Evolutionary conservation across 2,113 vertebrate species (phyloP), one percentile per base, ranked within the genome.

Genomic region (Bothrops jararaca): DNA sequence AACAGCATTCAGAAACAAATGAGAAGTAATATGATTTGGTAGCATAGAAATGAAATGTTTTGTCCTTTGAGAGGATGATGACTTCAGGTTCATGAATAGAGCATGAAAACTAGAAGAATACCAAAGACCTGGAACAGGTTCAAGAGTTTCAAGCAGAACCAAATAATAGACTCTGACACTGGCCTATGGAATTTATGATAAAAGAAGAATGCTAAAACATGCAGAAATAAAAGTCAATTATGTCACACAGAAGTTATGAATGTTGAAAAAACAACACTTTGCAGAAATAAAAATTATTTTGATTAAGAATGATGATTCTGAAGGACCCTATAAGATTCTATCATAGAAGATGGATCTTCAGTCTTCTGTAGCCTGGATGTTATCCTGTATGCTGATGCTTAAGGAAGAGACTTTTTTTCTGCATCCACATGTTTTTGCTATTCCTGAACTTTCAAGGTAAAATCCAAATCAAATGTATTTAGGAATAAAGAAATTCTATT

Each of bases 401-500:
- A 57, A 57, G 8, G 56, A 57, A 24, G 22, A 57, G 5, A 48
- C 42, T 26, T 2, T 24, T 23, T 24, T 1, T 22, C 85, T 12
- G 11, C 50, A 24, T 48, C 12, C 11, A 4, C 23, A 50, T 45
- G 45, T 4, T 26, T 48, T 45, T 86, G 42, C 85, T 2, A 12
- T 50, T 86, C 85, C 24, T 23, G 80, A 10, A 45, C 20, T 3
- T 86, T 26, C 7, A 88, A 52, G 86, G n/a, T 87, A 87, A 52
- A 52, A 34, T n/a, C 20, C 52, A 56, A 23, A 90, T 86, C 24
- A 24, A 9, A 64, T 50, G 5, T 56, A 20, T 90, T 93, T 91
- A 90, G n/a, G 90, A 91, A 48, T 54, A 69, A 56, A 34, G n/a
- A 91, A 64, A 91, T 86, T 26, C 69, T 45, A 54, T n/a, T 45